Evolutionary conservation across 2,888 invertebrate species (phyloP), one percentile per base, ranked within the genome.

Genomic region (Leistus spinibarbis): DNA sequence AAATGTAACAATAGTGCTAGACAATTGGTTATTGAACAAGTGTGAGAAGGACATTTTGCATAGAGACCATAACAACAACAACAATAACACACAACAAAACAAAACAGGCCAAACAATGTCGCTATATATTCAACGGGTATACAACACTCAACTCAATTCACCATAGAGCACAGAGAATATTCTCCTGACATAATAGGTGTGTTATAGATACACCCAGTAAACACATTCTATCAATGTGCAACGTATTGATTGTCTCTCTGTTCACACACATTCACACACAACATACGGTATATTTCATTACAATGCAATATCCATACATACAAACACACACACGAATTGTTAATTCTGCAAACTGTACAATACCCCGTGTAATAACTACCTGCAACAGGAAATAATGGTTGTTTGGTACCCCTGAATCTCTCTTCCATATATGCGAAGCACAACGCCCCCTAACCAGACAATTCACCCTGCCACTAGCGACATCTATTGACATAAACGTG

Each of bases 161-260:
- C 40, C 40, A 40, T 40, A 40, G 40, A 40, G 40, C 60, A 62
- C n/a, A 73, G 57, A 67, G 73, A 73, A 73, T 73, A 60, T 20
- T n/a, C 22, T 40, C 40, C 40, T 13, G 66, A 22, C 24, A 73
- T 73, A 73, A 73, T 73, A 67, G 73, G 73, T 73, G 73, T 73
- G 73, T 73, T 73, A 73, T 66, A 67, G 73, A 73, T 73, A 73
- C 73, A 73, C 73, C 73, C 73, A 73, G 67, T 73, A 73, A 60
- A 67, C 73, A 73, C 73, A 64, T 60, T 60, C 60, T 60, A 60
- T 60, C 60, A 60, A 60, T 60, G 60, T 22, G 60, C 60, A 60
- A 40, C 60, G 22, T 60, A 60, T 60, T 22, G 60, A 60, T 60
- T 60, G 60, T 60, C 40, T 40, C 40, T 40, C 60, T 22, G 60